Evolutionary conservation across 2,888 invertebrate genomes (phyloP), one percentile per base, ranked within the genome.

Genomic region (Ctenicera cuprea): DNA sequence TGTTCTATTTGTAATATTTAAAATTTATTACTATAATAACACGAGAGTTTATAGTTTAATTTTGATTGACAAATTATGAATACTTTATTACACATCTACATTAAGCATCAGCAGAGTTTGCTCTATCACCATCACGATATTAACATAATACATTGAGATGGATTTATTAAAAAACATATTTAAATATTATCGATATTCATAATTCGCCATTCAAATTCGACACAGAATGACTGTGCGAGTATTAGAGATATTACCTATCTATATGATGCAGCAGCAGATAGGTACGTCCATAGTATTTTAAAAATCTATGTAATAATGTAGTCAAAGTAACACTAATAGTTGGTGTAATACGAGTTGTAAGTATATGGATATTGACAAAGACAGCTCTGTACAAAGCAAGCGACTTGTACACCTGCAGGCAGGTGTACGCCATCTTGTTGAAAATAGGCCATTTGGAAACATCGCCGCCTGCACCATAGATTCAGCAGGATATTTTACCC

Each of bases 371-470:
- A 77, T 73, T 75, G 76, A 79, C 77, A 77, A 77, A 78, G 78
- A 80, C 74, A 77, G 78, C 79, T 66, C 81, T 83, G 80, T 83
- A 83, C 82, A 81, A 83, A 84, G 83, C 83, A 82, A 83, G 82
- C 83, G 81, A 82, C 83, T 82, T 81, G 82, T 81, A 64, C 57
- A 65, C 57, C 73, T 65, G 59, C 41, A 63, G 33, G 62, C 79
- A 82, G 82, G 81, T 80, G 78, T 81, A 81, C 82, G 79, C 81
- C 81, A 79, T 82, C 78, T 80, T 81, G 82, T 81, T 83, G 82
- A 83, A 76, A 73, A 85, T 86, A 86, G 86, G 86, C 86, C 86
- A 84, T 85, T 84, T 85, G 86, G 86, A 86, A 86, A 86, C 86
- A 85, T 85, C 84, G 83, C 85, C 84, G 85, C 84, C 84, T 85